These are phyloP conservation scores for Loripinus fragilis DNA, from an alignment of 2,888 invertebrate genomes.

Conservation along the genomic window DNA sequence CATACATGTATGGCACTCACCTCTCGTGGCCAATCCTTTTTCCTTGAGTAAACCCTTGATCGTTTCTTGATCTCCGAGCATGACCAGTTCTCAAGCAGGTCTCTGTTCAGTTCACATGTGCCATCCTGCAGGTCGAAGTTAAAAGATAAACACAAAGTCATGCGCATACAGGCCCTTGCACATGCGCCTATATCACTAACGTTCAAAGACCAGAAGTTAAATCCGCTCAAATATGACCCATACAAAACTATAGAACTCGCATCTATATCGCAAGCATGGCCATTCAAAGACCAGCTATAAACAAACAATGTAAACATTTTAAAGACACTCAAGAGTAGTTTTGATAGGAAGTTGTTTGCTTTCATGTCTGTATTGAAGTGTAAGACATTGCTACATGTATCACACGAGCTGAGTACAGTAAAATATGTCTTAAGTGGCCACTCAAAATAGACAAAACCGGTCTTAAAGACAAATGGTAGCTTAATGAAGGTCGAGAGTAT, in stretches of 20 bases:
- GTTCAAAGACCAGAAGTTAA: not conserved
- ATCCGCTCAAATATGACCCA: not conserved
- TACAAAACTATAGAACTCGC: not conserved
- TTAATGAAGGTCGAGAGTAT: too few species aligned
- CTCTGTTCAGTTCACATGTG: not conserved
- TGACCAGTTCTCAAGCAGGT: not conserved
- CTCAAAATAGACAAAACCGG: too few species aligned
- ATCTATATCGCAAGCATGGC: not conserved
- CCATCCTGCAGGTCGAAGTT: not conserved
- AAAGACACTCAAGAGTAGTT: too few species aligned
- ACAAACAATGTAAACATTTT: too few species aligned
- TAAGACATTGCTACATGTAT: too few species aligned
- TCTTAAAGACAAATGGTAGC: too few species aligned
- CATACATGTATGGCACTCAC: too few species aligned
- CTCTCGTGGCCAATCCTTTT: not conserved
- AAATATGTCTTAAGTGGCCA: too few species aligned
- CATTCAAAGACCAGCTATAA: too few species aligned
- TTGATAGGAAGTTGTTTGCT: too few species aligned
- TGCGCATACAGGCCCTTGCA: not conserved
- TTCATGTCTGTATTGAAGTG: too few species aligned
- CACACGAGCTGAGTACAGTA: too few species aligned
- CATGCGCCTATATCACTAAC: not conserved
- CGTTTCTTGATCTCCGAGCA: not conserved
- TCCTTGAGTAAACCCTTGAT: not conserved
- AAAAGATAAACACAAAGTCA: not conserved